These are phyloP conservation scores for Anguilla obscura DNA, from an alignment of 2,797 vertebrate species.

Conservation along the genomic window DNA sequence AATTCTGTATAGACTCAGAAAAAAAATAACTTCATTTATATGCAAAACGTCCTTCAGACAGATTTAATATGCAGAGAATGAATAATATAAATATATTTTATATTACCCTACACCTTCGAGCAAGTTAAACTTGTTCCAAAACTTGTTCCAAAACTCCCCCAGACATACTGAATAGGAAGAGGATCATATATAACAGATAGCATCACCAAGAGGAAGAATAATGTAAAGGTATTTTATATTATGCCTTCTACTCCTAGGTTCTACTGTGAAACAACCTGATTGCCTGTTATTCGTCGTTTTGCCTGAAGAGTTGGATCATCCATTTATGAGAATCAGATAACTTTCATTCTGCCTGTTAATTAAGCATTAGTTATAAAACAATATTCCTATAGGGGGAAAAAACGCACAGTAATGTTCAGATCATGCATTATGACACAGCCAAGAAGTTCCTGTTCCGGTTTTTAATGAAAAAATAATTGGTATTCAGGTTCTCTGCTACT, in stretches of 20 bases:
- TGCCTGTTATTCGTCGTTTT: not conserved
- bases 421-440: too few species aligned
- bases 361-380: not conserved
- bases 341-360: not conserved
- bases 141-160: constrained; percentile 11
- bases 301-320: not conserved
- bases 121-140: too few species aligned
- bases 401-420: not conserved
- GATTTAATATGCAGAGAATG: too few species aligned
- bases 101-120: too few species aligned
- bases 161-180: constrained; percentile 11
- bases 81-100: too few species aligned
- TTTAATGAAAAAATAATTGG: too few species aligned
- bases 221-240: not conserved
- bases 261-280: not conserved
- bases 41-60: not conserved
- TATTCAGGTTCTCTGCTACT: too few species aligned
- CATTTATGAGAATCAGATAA: not conserved
- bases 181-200: constrained; percentile 28
- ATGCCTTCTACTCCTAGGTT: not conserved
- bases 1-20: too few species aligned
- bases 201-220: not conserved
- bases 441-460: too few species aligned
- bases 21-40: too few species aligned
- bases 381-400: too few species aligned